Evolutionary conservation across 2,888 invertebrate genomes (phyloP).

Genomic region (Caenorhabditis zanzibari): DNA sequence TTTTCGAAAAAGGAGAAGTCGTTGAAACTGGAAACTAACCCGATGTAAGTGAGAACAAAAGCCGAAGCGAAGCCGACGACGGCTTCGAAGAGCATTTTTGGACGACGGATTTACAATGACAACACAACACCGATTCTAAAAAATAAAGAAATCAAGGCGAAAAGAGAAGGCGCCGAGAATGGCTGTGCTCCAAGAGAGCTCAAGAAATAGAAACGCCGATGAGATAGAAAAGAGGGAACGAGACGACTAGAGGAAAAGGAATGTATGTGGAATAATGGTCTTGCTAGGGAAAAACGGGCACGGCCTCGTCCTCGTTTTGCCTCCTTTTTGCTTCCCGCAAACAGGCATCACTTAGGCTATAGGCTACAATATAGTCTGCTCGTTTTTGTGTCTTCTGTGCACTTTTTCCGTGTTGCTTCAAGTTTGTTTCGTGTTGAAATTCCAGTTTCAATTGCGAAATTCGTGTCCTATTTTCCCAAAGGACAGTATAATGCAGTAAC

Average conservation of each 20-base stretch:
- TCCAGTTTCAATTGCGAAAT: constrained; percentile 4
- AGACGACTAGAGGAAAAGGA: constrained; percentile 35
- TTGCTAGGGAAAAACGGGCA: constrained; percentile 45
- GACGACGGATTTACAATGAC: constrained; percentile 16
- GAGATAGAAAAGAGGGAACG: constrained; percentile 5
- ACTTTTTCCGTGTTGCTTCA: constrained; percentile 25
- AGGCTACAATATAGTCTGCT: constrained; percentile 54
- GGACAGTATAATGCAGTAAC: too few relatives aligned
- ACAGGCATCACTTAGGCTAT: constrained; percentile 45
- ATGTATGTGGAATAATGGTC: constrained; percentile 55
- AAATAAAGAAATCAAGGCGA: constrained; percentile 14
- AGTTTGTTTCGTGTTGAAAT: constrained; percentile 3
- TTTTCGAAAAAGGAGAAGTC: background rate
- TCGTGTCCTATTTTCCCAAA: too few relatives aligned
- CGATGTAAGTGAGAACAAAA: constrained; percentile 46
- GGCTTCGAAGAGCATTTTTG: constrained; percentile 52
- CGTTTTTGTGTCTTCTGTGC: constrained; percentile 25
- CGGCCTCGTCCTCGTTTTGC: constrained; percentile 54
- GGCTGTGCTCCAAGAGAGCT: constrained; percentile 26
- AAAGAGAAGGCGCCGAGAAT: constrained; percentile 18
- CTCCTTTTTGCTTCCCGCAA: constrained; percentile 53
- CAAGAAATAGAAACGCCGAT: constrained; percentile 22
- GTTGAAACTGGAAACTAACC: constrained; percentile 41
- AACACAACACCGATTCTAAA: constrained; percentile 53
- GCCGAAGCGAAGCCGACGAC: constrained; percentile 51